Conservation (phyloP, 2,888 invertebrate genomes). For the Scaptomyza reducta region DNA sequence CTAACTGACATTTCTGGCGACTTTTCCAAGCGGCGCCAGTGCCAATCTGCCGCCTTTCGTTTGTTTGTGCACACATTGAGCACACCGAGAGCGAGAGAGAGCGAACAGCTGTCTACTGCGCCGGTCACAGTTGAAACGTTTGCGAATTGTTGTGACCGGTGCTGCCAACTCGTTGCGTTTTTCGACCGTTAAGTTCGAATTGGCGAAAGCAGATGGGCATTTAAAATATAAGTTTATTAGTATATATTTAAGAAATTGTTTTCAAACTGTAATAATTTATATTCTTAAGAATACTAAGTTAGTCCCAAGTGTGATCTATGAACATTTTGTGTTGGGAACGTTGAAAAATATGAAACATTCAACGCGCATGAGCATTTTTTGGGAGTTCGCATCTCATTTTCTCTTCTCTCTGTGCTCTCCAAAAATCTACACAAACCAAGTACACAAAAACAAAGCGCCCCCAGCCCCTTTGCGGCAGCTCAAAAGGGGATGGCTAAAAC, state of each 20-base stretch:
- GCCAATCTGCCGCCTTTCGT: slow-evolving; percentile 50
- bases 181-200: slow-evolving; percentile 53
- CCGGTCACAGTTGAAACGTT: slow-evolving; percentile 42
- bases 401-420: slow-evolving; percentile 7
- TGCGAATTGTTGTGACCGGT: slow-evolving; percentile 31
- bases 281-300: not conserved
- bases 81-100: slow-evolving; percentile 24
- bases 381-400: slow-evolving; percentile 1
- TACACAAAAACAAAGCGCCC: slow-evolving; percentile 72
- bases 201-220: not conserved
- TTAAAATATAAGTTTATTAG: not conserved
- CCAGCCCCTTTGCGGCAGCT: slow-evolving; percentile 17
- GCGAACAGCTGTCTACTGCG: slow-evolving; percentile 51
- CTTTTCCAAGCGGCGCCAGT: slow-evolving; percentile 62
- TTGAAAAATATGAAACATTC: slow-evolving; percentile 26
- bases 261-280: not conserved
- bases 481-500: slow-evolving; percentile 40
- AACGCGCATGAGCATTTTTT: slow-evolving; percentile 51
- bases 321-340: slow-evolving; percentile 4
- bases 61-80: slow-evolving; percentile 54
- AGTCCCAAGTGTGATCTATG: not conserved
- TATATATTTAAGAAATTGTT: not conserved
- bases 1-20: slow-evolving; percentile 70
- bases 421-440: slow-evolving; percentile 41
- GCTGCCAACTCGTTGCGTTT: slow-evolving; percentile 47